Base-by-base conservation (phyloP, 1,140 invertebrate genomes). In the Teleopsis dalmanni region DNA sequence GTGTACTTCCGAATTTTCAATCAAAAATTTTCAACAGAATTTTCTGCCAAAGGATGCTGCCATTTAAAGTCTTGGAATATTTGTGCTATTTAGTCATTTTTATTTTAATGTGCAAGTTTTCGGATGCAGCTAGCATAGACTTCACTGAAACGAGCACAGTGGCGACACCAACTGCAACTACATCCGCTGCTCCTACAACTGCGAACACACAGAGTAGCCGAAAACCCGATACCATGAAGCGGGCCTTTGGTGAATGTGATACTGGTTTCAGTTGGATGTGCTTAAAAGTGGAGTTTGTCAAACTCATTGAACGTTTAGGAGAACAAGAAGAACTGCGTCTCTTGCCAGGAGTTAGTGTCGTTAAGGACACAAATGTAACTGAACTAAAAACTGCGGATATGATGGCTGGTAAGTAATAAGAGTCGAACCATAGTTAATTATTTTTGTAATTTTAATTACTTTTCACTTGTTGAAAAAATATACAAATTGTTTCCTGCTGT, bases 261-360 rank as follows among this genome's bases (percentile, higher is more conserved):
- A 80, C 79, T 6, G 75, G 78, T 0, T 87, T 87, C 55, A 86
- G 82, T 68, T 73, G 79, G 7, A 85, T 83, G 23, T 90, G 87
- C 58, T 69, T 88, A 11, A 88, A 88, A 63, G 72, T 90, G 38
- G 85, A 88, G 67, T 79, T 88, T n/a, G 81, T 87, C 10, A 81
- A 82, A 2, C 78, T 87, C 57, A 74, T 89, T 23, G 85, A 88
- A 56, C 81, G 80, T 53, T 60, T 88, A 4, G 82, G 80, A 22
- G 76, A 76, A 46, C 58, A 57, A 34, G 53, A 60, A 23, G 66
- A 70, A 45, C 51, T 67, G 3, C 52, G 48, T 25, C 73, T 88
- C 1, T 55, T 87, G 7, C 84, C 85, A 0, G 84, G 84, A 37
- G 74, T 88, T 1, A 82, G 78, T 41, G 76, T 88, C 18, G 77